Base-by-base conservation (phyloP, 30 jellyfish, hydroid and myxozoan genomes). In the Hydractinia echinata region DNA sequence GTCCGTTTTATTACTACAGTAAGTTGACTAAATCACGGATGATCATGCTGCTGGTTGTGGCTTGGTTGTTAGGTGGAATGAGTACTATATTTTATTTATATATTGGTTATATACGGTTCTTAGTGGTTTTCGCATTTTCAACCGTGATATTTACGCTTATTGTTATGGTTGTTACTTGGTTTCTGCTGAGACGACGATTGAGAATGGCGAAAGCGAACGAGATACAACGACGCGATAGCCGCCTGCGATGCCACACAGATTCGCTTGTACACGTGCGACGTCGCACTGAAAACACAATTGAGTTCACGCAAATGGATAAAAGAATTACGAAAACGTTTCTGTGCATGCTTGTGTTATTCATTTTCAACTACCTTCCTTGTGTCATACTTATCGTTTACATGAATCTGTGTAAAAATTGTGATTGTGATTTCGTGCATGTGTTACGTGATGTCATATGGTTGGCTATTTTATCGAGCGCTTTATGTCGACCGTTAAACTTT, bases 1-100 rank as follows among this genome's bases (percentile, higher is more conserved):
- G 60, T 54, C 81, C 81, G 50, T 71, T 71, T 71, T 71, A 20
- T 71, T 71, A 71, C 81, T 71, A 71, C n/a, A 30, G 81, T 20
- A 71, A 30, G n/a, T 71, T 71, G 50, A 71, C 81, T 7, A 71
- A 71, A 71, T 52, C 61, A 20, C 81, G 81, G 4, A 71, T 71
- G 81, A 71, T 20, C n/a, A 52, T 48, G 18, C 13, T 71, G n/a
- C 51, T 71, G 67, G 67, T 19, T 9, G 55, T 30, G 10, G 50
- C 81, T 48, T 71, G 81, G 81, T 7, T 71, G 18, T 6, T 50
- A 7, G 39, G 60, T 20, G 60, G 55, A 19, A 7, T 30, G 10
- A 71, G 39, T 20, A 71, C 60, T 52, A 71, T 71, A 54, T 15
- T 48, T 19, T 71, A 71, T 71, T 19, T 71, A 7, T 71, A 20